Conservation (phyloP, 2,888 invertebrate genomes). For the Prionchulus punctatus region DNA sequence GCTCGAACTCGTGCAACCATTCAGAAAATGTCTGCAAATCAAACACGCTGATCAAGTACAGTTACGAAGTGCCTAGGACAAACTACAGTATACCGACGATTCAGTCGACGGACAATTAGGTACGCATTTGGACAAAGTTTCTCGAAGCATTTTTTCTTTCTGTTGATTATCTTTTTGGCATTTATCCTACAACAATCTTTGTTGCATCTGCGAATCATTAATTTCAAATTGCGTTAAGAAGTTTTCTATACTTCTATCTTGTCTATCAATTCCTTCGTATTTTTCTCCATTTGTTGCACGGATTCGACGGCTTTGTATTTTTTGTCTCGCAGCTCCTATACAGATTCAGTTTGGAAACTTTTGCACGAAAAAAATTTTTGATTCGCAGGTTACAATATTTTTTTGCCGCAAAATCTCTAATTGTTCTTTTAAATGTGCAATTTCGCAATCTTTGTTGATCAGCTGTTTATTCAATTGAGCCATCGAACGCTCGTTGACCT, state of each 20-base stretch:
- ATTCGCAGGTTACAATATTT: constrained; percentile 5
- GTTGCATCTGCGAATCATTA: constrained; percentile 1
- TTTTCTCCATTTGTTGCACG: constrained; percentile 7
- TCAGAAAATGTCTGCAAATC: too few species aligned
- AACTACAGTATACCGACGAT: too few species aligned
- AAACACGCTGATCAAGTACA: too few species aligned
- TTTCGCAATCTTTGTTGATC: constrained; percentile 4
- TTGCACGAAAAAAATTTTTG: not conserved
- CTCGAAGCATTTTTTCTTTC: not conserved
- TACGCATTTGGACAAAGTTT: not conserved
- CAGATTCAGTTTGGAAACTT: not conserved
- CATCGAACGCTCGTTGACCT: not conserved
- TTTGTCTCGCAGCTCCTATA: constrained; percentile 5
- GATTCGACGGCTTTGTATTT: constrained; percentile 10
- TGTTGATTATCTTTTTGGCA: not conserved
- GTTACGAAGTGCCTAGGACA: too few species aligned
- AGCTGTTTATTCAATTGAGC: not conserved
- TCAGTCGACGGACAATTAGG: constrained; percentile 5
- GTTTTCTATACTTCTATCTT: constrained; percentile 4
- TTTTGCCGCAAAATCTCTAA: constrained; percentile 3
- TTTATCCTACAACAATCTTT: constrained; percentile 1
- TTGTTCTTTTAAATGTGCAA: not conserved
- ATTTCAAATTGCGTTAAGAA: not conserved
- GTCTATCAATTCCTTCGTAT: constrained; percentile 3
- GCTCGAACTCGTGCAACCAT: too few species aligned